Evolutionary conservation across 2,113 vertebrate species (phyloP), one percentile per base, ranked within the genome.

Genomic region (Abramis brama): DNA sequence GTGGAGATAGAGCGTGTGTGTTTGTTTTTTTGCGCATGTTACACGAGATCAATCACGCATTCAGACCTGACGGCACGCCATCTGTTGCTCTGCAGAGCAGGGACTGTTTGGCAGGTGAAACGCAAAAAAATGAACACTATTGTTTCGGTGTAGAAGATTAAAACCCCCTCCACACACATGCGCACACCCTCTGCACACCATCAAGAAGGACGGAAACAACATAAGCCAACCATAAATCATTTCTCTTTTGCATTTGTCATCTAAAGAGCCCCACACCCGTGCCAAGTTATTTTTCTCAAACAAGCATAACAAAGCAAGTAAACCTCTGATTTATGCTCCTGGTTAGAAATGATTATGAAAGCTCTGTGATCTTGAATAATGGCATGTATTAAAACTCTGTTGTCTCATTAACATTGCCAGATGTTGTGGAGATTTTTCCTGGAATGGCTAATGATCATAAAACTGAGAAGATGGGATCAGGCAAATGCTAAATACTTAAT

Each of bases 131-230:
- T 91, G 33, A 91, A 88, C 88, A 90, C 91, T 89, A 94, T 95
- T 94, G 95, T 95, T 94, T 94, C 92, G 89, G 91, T 89, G 91
- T 92, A 93, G 94, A 92, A 94, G 94, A 95, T 94, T 94, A 94
- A 94, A 94, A 93, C 91, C 89, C 87, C 91, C 91, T 92, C 89
- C 90, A 90, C 91, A 92, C 82, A 91, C 92, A 90, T 91, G 15
- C 47, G 50, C 59, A 91, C 62, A 93, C 92, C 92, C 92, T 91
- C 93, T 30, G 64, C 59, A 91, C 62, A 93, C 91, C 92, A 92
- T 91, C 93, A 89, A 90, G 91, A 90, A 91, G 91, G 39, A 76
- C 85, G 85, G 86, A 91, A 90, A 92, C 93, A 92, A 93, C 93
- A 94, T 93, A 93, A 91, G 94, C 92, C 93, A 86, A 91, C 92